These are phyloP conservation scores for Rhagium mordax DNA, from an alignment of 2,888 invertebrate species.

Conservation along the genomic window DNA sequence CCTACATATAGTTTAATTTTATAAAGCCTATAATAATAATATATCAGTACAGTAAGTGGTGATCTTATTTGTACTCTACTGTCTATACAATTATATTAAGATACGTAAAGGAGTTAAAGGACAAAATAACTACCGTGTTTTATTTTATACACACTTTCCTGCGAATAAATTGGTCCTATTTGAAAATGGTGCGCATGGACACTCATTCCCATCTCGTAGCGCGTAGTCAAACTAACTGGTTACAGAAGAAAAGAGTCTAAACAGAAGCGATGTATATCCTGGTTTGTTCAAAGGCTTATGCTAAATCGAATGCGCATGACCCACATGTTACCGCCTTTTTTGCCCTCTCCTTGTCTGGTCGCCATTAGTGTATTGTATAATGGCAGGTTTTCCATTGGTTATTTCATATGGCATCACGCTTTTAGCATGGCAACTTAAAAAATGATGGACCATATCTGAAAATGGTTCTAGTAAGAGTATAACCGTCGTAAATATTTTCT, in stretches of 20 bases:
- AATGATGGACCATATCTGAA: constrained; percentile 44
- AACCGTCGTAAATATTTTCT: neutral
- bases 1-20: too few relatives aligned
- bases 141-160: too few relatives aligned
- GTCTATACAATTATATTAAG: too few relatives aligned
- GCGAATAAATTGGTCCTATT: too few relatives aligned
- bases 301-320: constrained; percentile 36
- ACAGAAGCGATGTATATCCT: neutral
- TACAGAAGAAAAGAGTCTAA: neutral
- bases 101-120: too few relatives aligned
- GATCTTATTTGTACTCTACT: too few relatives aligned
- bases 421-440: constrained; percentile 62
- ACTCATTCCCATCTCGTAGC: neutral
- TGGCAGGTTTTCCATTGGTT: constrained; percentile 66
- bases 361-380: constrained; percentile 66
- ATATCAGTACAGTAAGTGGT: too few relatives aligned
- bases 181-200: too few relatives aligned
- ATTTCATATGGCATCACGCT: constrained; percentile 61
- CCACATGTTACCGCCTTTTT: constrained; percentile 53
- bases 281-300: constrained; percentile 4
- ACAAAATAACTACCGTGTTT: too few relatives aligned
- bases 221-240: neutral
- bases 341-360: constrained; percentile 60
- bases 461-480: constrained; percentile 12
- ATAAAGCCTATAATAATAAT: too few relatives aligned